Conservation (phyloP, 2,113 vertebrate species). For the Parus major region DNA sequence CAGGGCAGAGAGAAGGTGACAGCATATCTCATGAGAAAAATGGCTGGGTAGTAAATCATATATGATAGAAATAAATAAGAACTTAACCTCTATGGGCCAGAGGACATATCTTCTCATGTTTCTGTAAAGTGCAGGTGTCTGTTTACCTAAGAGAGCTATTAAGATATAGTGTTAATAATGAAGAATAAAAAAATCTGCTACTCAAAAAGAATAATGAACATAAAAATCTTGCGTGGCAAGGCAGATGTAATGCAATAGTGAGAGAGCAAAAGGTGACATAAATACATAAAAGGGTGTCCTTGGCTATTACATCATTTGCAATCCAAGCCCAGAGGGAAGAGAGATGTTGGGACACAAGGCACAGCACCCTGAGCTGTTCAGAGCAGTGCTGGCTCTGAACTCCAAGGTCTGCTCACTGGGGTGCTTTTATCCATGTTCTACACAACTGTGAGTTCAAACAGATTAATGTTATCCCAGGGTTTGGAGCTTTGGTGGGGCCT, state of each 20-base stretch:
- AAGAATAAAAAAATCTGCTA: neutral
- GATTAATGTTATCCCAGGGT: neutral
- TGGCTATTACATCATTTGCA: neutral
- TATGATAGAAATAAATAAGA: neutral
- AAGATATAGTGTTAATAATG: neutral
- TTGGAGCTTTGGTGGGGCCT: neutral
- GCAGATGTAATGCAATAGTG: neutral
- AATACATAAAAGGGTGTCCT: neutral
- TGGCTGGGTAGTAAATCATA: neutral
- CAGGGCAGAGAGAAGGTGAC: neutral
- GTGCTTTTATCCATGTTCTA: neutral
- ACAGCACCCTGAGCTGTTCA: neutral
- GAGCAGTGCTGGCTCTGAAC: neutral
- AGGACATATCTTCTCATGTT: neutral
- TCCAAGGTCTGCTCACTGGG: neutral
- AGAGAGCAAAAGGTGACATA: neutral
- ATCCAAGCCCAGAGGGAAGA: neutral
- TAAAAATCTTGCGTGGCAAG: neutral
- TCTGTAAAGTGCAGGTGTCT: constrained; percentile 30
- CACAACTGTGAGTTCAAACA: neutral
- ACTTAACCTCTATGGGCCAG: neutral
- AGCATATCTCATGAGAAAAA: neutral
- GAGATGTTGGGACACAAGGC: neutral
- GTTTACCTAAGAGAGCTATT: constrained; percentile 1
- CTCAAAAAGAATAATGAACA: neutral